Evolutionary conservation across 2,797 vertebrate genomes (phyloP).

Genomic region (Mycteria americana): DNA sequence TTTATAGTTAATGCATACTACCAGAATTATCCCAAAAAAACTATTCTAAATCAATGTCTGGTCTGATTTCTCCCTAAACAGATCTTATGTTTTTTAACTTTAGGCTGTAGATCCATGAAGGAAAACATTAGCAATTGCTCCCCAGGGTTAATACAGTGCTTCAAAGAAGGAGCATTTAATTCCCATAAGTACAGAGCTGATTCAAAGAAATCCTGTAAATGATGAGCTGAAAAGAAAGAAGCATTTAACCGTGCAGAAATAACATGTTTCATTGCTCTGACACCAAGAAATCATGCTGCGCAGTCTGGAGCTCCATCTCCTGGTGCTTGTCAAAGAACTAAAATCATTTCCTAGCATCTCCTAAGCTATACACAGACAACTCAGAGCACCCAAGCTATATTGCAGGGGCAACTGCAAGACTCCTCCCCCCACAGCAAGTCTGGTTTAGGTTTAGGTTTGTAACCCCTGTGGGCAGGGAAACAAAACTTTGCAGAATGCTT

Average conservation of each 20-base stretch:
- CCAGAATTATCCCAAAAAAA: background rate
- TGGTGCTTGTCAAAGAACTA: background rate
- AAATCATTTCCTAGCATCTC: background rate
- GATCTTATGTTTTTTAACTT: background rate
- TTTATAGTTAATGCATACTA: background rate
- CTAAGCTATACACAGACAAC: background rate
- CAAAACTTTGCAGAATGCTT: background rate
- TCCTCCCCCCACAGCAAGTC: fast-evolving
- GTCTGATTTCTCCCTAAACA: background rate
- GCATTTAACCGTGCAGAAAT: background rate
- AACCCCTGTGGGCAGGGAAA: background rate
- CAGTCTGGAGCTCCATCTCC: slow-evolving; percentile 58
- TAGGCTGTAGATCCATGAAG: background rate
- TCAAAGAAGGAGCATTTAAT: slow-evolving; percentile 1
- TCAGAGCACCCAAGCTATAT: background rate
- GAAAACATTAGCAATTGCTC: slow-evolving; percentile 23
- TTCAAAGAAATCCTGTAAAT: slow-evolving; percentile 27
- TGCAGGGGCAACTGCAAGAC: background rate
- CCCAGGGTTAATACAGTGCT: background rate
- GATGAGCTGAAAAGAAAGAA: slow-evolving; percentile 30
- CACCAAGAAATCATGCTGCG: background rate
- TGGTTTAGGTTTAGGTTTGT: background rate
- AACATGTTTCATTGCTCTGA: background rate
- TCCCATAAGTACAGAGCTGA: background rate
- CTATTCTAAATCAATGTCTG: background rate